Evolutionary conservation across 1,140 invertebrate species (phyloP).

Genomic region (Trichogramma pretiosum): DNA sequence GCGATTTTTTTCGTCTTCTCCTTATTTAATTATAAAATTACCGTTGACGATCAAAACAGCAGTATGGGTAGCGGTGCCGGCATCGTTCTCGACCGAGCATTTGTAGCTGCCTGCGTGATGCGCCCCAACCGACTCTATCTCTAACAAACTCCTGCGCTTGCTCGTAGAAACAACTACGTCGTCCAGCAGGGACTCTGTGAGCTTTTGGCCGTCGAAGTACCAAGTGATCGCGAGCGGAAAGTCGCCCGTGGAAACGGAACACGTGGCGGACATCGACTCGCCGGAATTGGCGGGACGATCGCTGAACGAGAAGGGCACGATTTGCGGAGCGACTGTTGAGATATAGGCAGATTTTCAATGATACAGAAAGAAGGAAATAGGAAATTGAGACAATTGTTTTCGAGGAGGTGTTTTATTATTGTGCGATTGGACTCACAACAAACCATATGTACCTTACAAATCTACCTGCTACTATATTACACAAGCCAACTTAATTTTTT

Average conservation of each 20-base stretch:
- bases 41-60: conserved; percentile 64
- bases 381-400: not conserved
- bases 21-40: too few species aligned
- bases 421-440: not conserved
- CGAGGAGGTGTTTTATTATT: too few species aligned
- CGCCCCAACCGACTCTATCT: conserved; percentile 24
- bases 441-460: too few species aligned
- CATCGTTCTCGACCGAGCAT: conserved; percentile 66
- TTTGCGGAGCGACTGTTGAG: conserved; percentile 54
- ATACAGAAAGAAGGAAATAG: not conserved
- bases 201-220: conserved; percentile 59
- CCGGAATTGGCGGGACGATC: conserved; percentile 45
- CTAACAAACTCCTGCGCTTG: conserved; percentile 11
- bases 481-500: too few species aligned
- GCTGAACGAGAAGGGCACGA: conserved; percentile 59
- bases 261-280: conserved; percentile 47
- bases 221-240: conserved; percentile 61
- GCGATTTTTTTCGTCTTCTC: too few species aligned
- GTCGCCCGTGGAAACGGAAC: conserved; percentile 64
- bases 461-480: too few species aligned
- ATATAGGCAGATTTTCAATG: too few species aligned
- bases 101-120: conserved; percentile 64
- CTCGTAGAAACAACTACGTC: conserved; percentile 21
- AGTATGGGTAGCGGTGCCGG: conserved; percentile 57
- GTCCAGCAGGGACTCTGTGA: conserved; percentile 45